Percentiles rank a stretch among this genome's conserved stretches.
Evolutionary conservation across 2,888 invertebrate genomes (phyloP).

Genomic region (Anticlea derivata): DNA sequence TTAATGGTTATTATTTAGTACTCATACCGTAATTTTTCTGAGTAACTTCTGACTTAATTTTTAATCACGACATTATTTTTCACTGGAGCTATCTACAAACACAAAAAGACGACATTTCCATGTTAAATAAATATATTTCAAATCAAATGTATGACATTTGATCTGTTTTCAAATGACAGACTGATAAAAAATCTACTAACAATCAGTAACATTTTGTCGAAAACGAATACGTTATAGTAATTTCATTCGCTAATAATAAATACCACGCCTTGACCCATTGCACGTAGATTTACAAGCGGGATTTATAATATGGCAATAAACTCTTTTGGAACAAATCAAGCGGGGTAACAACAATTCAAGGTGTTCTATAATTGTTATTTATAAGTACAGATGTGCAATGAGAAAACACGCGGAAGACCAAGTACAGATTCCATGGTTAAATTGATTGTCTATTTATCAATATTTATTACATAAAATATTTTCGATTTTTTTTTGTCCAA

Average conservation of each 20-base stretch:
- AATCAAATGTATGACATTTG: constrained; percentile 84
- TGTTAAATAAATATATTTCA: constrained; percentile 83
- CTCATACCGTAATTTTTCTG: constrained; percentile 50
- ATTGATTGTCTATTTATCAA: constrained; percentile 71
- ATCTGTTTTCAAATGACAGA: constrained; percentile 77
- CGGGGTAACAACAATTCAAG: constrained; percentile 17
- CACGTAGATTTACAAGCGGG: constrained; percentile 50
- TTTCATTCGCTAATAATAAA: constrained; percentile 69
- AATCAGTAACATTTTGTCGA: constrained; percentile 81
- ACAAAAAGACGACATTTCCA: constrained; percentile 80
- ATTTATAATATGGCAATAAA: constrained; percentile 34
- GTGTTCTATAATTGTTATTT: constrained; percentile 33
- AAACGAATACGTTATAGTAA: constrained; percentile 79
- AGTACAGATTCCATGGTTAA: constrained; percentile 70
- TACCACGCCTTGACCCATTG: constrained; percentile 62
- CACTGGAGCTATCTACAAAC: constrained; percentile 82
- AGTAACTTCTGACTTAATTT: constrained; percentile 54
- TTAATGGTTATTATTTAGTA: constrained; percentile 48
- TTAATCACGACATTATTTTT: constrained; percentile 60
- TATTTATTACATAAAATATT: constrained; percentile 62
- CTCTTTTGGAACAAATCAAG: constrained; percentile 28
- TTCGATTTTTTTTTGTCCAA: constrained; percentile 66
- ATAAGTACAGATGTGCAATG: constrained; percentile 56
- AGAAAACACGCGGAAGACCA: constrained; percentile 53
- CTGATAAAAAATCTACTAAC: constrained; percentile 83